Evolutionary conservation across 2,113 vertebrate genomes (phyloP).

Genomic region (Entosphenus tridentatus): DNA sequence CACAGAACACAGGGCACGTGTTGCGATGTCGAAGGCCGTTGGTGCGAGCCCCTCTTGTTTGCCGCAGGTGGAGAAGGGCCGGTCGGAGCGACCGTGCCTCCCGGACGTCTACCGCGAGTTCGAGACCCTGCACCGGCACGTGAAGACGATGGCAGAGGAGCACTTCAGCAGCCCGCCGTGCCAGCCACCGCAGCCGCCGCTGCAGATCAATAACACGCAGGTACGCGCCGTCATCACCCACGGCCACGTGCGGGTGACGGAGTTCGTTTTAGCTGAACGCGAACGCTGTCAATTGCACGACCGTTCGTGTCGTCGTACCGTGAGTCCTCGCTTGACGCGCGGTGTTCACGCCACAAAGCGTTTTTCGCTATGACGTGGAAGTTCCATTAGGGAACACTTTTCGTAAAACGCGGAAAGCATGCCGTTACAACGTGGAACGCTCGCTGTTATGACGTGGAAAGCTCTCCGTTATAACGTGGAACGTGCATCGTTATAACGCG

Average conservation of each 20-base stretch:
- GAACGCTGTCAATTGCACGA: too few relatives aligned
- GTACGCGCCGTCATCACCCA: constrained; percentile 29
- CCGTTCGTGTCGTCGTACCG: neutral
- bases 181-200: constrained; percentile 17
- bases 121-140: constrained; percentile 50
- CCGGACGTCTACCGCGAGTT: constrained; percentile 68
- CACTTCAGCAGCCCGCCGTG: constrained; percentile 30
- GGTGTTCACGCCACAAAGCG: neutral
- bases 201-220: constrained; percentile 48
- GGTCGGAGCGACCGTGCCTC: constrained; percentile 30
- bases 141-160: constrained; percentile 50
- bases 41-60: neutral
- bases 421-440: too few relatives aligned
- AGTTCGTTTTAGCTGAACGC: neutral
- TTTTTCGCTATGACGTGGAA: neutral
- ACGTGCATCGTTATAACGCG: too few relatives aligned
- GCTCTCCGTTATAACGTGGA: too few relatives aligned
- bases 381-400: neutral
- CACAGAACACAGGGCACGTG: too few relatives aligned
- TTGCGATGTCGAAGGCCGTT: too few relatives aligned
- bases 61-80: constrained; percentile 39
- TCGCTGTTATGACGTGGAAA: too few relatives aligned
- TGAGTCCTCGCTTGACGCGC: neutral
- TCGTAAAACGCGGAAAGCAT: neutral
- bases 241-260: constrained; percentile 35